phyloP scores from a whole-genome alignment of 2,113 vertebrate species.

The Antechinus stuartii region DNA sequence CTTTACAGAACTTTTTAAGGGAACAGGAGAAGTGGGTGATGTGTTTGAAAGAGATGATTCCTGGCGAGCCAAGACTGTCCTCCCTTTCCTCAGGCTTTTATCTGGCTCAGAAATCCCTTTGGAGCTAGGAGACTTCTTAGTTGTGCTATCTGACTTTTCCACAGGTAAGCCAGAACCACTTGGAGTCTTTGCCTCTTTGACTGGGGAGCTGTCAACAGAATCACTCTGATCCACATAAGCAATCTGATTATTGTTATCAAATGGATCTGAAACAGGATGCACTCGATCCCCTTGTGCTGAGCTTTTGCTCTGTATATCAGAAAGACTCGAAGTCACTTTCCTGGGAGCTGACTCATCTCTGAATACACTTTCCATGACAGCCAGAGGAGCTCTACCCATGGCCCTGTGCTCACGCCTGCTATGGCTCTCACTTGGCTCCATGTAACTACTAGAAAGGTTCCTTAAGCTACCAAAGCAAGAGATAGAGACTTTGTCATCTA shows the following conservation, averaged over 20 bases:
- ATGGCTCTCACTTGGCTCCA: conserved; percentile 83
- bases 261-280: conserved; percentile 85
- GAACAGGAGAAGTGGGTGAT: conserved; percentile 85
- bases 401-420: conserved; percentile 89
- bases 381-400: conserved; percentile 90
- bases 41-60: conserved; percentile 82
- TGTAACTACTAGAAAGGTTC: conserved; percentile 85
- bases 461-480: conserved; percentile 93
- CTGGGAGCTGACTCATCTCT: conserved; percentile 86
- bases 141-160: conserved; percentile 84
- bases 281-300: conserved; percentile 85
- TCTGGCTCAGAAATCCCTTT: conserved; percentile 87
- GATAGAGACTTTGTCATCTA: conserved; percentile 93
- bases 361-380: conserved; percentile 92
- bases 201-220: conserved; percentile 88
- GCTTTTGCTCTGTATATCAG: conserved; percentile 85
- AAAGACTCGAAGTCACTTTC: conserved; percentile 80
- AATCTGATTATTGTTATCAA: conserved; percentile 96
- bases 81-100: conserved; percentile 89
- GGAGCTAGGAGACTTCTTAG: conserved; percentile 82
- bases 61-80: conserved; percentile 83
- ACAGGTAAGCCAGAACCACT: conserved; percentile 79
- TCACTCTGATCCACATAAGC: conserved; percentile 93
- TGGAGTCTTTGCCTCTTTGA: conserved; percentile 90
- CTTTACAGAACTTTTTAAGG: conserved; percentile 85